phyloP scores from a whole-genome alignment of 2,797 vertebrate species.

The Tragelaphus oryx region DNA sequence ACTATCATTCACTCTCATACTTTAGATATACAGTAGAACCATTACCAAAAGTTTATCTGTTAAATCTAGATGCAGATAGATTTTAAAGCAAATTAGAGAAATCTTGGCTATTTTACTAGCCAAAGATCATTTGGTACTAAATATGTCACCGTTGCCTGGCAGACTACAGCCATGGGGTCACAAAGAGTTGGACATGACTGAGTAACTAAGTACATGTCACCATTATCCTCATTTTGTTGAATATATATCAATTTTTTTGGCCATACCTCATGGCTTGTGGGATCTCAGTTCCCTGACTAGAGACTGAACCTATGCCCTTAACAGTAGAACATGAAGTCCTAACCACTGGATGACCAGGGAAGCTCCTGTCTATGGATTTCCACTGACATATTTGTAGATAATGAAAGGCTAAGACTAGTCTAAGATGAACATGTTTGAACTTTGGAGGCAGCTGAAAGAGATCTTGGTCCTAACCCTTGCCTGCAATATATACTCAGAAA shows the following conservation, averaged over 20 bases:
- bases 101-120: neutral
- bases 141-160: neutral
- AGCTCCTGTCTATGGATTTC: neutral
- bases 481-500: neutral
- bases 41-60: neutral
- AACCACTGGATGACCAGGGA: neutral
- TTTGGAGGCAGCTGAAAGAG: neutral
- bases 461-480: neutral
- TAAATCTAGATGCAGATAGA: neutral
- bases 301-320: neutral
- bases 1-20: neutral
- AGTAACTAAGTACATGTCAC: neutral
- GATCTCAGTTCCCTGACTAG: neutral
- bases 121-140: neutral
- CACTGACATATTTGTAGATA: neutral
- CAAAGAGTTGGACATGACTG: neutral
- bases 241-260: neutral
- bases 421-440: neutral
- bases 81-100: conserved; percentile 10
- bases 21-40: neutral
- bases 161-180: neutral
- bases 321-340: neutral
- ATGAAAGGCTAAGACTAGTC: neutral
- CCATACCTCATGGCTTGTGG: neutral
- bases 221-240: neutral